Percentiles rank a stretch among this genome's conserved stretches.
phyloP scores from a whole-genome alignment of 2,888 invertebrate species.

The Entomobrya multifasciata region DNA sequence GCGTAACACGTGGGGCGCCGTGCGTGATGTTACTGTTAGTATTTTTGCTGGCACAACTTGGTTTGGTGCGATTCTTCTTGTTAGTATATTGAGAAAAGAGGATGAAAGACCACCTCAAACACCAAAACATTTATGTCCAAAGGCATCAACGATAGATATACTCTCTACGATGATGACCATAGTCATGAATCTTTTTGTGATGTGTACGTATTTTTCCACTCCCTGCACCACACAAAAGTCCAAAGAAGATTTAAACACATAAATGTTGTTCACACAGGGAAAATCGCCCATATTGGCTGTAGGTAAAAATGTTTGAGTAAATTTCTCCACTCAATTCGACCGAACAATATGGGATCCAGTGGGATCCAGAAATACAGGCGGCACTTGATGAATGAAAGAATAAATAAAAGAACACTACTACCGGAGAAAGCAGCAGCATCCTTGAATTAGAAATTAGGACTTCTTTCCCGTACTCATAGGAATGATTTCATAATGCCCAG shows the following conservation, averaged over 20 bases:
- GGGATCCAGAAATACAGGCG: not conserved
- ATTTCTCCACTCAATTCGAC: not conserved
- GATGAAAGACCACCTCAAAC: not conserved
- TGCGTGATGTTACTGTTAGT: slow-evolving; percentile 25
- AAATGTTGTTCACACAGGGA: slow-evolving; percentile 2
- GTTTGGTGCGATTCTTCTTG: not conserved
- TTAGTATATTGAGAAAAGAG: not conserved
- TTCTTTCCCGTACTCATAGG: slow-evolving; percentile 11
- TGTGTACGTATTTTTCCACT: slow-evolving; percentile 1
- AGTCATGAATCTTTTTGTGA: slow-evolving; percentile 46
- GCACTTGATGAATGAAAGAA: slow-evolving; percentile 66
- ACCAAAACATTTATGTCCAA: not conserved
- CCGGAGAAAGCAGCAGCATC: slow-evolving; percentile 36
- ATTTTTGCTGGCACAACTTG: not conserved
- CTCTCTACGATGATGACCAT: slow-evolving; percentile 13
- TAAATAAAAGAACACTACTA: slow-evolving; percentile 56
- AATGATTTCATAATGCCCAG: slow-evolving; percentile 57
- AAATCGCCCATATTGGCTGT: not conserved
- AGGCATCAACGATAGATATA: not conserved
- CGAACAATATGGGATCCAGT: not conserved
- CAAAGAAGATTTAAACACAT: slow-evolving; percentile 29
- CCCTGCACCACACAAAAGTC: not conserved
- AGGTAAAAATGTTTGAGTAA: not conserved
- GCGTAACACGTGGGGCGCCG: slow-evolving; percentile 9
- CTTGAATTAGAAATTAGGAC: slow-evolving; percentile 61